These are phyloP conservation scores for Rhogogaster chlorosoma DNA, from an alignment of 2,888 invertebrate genomes.

Conservation along the genomic window DNA sequence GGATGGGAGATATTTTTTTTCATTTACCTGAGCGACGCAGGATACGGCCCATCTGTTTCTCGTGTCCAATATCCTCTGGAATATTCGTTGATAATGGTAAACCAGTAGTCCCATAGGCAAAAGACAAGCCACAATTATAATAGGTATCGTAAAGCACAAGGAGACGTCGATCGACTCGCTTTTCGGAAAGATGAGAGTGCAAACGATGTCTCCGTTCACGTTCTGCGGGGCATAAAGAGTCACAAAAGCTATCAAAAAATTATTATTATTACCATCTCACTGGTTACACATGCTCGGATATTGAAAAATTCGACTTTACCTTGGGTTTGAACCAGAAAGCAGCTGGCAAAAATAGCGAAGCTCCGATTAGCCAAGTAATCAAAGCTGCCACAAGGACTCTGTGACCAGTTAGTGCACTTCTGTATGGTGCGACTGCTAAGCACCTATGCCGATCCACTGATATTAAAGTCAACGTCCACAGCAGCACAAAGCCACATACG, in stretches of 20 bases:
- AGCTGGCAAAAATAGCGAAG: conserved; percentile 79
- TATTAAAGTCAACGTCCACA: conserved; percentile 81
- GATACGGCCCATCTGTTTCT: conserved; percentile 79
- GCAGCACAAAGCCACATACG: conserved; percentile 80
- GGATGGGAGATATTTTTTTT: too few species aligned
- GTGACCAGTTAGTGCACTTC: conserved; percentile 78
- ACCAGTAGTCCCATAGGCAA: conserved; percentile 80
- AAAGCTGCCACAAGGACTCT: conserved; percentile 76
- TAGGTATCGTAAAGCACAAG: conserved; percentile 79
- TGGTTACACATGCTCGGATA: neutral
- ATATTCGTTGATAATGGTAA: conserved; percentile 80
- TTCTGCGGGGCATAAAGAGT: conserved; percentile 57
- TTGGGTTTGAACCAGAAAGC: conserved; percentile 79
- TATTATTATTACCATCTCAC: neutral
- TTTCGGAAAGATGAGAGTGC: conserved; percentile 80
- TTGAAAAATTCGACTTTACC: conserved; percentile 58
- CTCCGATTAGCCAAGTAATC: conserved; percentile 79
- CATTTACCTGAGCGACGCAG: conserved; percentile 75
- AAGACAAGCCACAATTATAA: conserved; percentile 78
- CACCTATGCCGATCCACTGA: conserved; percentile 81
- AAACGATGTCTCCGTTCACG: conserved; percentile 72
- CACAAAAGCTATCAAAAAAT: neutral
- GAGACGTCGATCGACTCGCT: conserved; percentile 78
- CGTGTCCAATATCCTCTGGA: conserved; percentile 79
- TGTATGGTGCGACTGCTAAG: conserved; percentile 80